A percentile compares a stretch with the other conserved stretches of the same genome.
phyloP scores from a whole-genome alignment of 2,888 invertebrate genomes.

The Yponomeuta plumbellus region DNA sequence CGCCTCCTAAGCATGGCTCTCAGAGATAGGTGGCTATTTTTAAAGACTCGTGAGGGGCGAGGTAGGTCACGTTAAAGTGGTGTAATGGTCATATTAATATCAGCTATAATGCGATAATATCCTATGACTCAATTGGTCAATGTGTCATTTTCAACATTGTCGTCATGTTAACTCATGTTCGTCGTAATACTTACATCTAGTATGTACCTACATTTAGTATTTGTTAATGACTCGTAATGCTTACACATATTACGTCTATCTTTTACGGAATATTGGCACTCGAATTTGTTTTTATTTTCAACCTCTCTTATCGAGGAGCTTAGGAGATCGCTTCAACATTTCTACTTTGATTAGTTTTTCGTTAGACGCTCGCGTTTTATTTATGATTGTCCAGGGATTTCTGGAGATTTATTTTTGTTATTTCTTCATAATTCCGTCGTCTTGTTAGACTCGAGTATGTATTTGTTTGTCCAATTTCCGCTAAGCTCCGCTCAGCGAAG shows the following conservation, averaged over 20 bases:
- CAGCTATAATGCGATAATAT: slow-evolving; percentile 3
- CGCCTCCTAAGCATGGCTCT: neutral
- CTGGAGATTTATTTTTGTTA: neutral
- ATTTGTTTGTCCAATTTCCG: neutral
- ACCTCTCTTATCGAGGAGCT: neutral
- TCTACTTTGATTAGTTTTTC: slow-evolving; percentile 11
- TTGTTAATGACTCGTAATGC: neutral
- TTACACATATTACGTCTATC: neutral
- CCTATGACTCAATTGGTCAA: neutral
- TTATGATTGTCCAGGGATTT: neutral
- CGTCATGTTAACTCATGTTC: neutral
- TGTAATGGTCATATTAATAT: neutral
- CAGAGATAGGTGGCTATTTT: neutral
- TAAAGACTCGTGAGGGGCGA: neutral
- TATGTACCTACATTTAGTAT: neutral
- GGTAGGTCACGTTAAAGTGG: slow-evolving; percentile 8
- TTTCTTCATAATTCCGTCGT: neutral
- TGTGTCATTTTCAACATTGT: neutral
- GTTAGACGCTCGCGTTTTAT: neutral
- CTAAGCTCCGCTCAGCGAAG: neutral
- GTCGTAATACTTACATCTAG: neutral
- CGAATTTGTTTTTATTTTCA: neutral
- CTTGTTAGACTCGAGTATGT: neutral
- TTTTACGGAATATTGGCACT: neutral
- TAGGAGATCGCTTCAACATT: neutral